Base-by-base conservation (phyloP, 2,888 invertebrate genomes). In the Melinaea menophilus region DNA sequence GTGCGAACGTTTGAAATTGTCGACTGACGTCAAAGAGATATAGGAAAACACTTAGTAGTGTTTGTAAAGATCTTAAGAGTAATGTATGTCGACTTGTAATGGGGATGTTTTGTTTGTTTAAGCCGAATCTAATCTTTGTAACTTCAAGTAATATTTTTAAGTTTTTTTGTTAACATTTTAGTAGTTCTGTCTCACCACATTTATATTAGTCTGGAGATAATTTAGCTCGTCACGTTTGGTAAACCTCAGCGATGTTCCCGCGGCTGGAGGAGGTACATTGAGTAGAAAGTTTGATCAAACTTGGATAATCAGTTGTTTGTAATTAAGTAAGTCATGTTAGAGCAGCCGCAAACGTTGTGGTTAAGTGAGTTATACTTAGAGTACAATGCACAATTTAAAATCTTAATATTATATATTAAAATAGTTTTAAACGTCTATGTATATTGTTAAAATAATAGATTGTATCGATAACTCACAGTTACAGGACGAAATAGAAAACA, bases 211-310 rank as follows among this genome's bases (percentile, higher is more conserved):
- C 60, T 56, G 62, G 48, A 63, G 69, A 72, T 70, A 64, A 66
- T 67, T 55, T 61, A 66, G 65, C 69, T 61, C 68, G 62, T 73
- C 72, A 71, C 72, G 69, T 73, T 62, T 61, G 60, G 60, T 58
- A 67, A 67, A 56, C 74, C 76, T 72, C 74, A 65, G 70, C 63
- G 73, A 74, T 63, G 59, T 63, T 72, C 67, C 67, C 63, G 67
- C 31, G 66, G 66, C 66, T 61, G 33, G 54, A 13, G 58, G 45
- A 58, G 31, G 22, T 62, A 64, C 61, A 62, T 58, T 64, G 75
- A 81, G 78, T 77, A 72, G 75, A 74, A 81, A 82, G 79, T 81
- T 81, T 71, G 72, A 74, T 75, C 72, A 76, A 78, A 79, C 74
- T 78, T 79, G 70, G 71, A 73, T 80, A 81, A 79, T 81, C 76